Evolutionary conservation across 2,113 vertebrate species (phyloP), one percentile per base, ranked within the genome.

Genomic region (Mormyrus iriodes): DNA sequence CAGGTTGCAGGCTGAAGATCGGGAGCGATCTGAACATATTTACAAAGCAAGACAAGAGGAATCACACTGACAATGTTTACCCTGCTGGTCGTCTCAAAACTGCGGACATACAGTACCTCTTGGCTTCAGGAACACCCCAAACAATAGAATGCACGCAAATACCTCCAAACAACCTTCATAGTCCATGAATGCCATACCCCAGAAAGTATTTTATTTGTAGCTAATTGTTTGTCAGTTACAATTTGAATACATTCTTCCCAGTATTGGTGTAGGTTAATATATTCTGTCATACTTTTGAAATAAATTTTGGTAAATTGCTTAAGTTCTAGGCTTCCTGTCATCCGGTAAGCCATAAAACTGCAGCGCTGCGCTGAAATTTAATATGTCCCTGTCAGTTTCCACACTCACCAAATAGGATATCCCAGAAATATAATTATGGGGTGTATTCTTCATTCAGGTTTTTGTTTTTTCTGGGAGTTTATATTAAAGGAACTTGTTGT

Each of bases 1-100:
- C 92, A 93, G 91, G 92, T 85, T 51, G 90, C 44, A 31, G 88
- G 91, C 92, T 91, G 93, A 92, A 91, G 91, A 92, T 88, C 73
- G 90, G 89, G 44, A 86, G 89, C 91, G 85, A 53, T 91, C 86
- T 91, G 91, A 65, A 76, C 31, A 86, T 69, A 55, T 87, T 90
- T 79, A 89, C 21, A 44, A 90, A 90, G 85, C 39, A 58, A 87
- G 76, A 91, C 89, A 89, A 42, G 8, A 44, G 35, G 19, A 87
- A 39, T 87, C 86, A 65, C 35, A 44, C 53, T 87, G 86, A 58
- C 31, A 87, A 46, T 61, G 86, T 65, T 61, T 44, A 61, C 86
- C 31, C 49, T 86, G 85, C 13, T 55, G 85, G 48, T 35, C 85
- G 35, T 53, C 85, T 86, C n/a, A 52, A 86, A 52, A 86, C 51